These are phyloP conservation scores for Machimus rusticus DNA, from an alignment of 2,888 invertebrate genomes.

Conservation along the genomic window DNA sequence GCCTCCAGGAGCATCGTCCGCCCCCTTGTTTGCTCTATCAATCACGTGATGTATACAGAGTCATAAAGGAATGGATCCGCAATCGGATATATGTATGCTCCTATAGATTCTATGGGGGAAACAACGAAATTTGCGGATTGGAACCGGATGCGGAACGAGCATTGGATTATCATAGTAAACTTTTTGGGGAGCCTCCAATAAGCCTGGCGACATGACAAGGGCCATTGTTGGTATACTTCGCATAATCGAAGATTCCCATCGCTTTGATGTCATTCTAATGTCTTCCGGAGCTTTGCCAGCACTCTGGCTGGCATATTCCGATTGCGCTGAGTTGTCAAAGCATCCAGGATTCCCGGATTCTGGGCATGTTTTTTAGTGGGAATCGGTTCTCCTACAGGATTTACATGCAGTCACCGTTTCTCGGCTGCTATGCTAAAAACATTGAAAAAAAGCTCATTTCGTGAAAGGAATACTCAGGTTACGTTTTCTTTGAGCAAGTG, in stretches of 20 bases:
- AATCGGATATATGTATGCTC: conserved; percentile 20
- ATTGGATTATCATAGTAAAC: not conserved
- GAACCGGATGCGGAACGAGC: not conserved
- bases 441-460: not conserved
- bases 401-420: not conserved
- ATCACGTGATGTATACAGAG: conserved; percentile 13
- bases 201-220: conserved; percentile 30
- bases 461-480: not conserved
- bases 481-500: not conserved
- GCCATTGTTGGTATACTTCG: not conserved
- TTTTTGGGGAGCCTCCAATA: not conserved
- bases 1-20: not conserved
- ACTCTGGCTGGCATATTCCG: conserved; percentile 12
- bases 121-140: conserved; percentile 1
- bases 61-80: not conserved
- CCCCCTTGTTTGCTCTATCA: conserved; percentile 5
- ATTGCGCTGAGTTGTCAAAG: conserved; percentile 25
- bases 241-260: conserved; percentile 12
- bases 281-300: conserved; percentile 26
- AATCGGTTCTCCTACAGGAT: not conserved
- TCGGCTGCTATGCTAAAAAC: not conserved
- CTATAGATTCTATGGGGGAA: not conserved
- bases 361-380: not conserved
- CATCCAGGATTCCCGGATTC: not conserved
- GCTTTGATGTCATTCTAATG: conserved; percentile 35